Percentiles rank a stretch among this genome's conserved stretches.
These are phyloP conservation scores for Anoura caudifer DNA, from an alignment of 2,113 vertebrate species.

Conservation along the genomic window DNA sequence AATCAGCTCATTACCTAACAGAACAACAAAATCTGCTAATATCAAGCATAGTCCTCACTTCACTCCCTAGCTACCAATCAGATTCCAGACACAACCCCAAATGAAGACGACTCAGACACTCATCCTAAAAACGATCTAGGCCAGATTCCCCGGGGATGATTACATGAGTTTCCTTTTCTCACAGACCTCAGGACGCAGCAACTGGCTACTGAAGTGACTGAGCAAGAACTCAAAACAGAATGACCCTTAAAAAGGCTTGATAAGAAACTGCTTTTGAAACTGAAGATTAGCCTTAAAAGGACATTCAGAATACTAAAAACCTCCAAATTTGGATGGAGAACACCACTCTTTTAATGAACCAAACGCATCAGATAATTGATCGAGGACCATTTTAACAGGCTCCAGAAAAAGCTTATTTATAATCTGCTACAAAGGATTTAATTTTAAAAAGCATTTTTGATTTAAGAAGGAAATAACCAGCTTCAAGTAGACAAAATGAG, in stretches of 20 bases:
- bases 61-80: background rate
- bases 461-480: conserved; percentile 26
- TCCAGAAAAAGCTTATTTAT: conserved; percentile 4
- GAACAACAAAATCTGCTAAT: background rate
- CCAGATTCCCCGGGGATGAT: background rate
- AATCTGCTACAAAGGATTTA: background rate
- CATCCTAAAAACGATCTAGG: background rate
- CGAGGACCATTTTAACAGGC: background rate
- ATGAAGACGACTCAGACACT: background rate
- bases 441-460: conserved; percentile 7
- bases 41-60: too few relatives aligned
- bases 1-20: background rate
- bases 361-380: background rate
- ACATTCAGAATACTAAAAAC: background rate
- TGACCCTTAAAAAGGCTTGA: background rate
- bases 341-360: background rate
- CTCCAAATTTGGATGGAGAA: background rate
- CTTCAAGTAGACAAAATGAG: background rate
- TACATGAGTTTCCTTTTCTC: background rate
- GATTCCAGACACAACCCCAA: background rate
- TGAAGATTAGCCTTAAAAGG: background rate
- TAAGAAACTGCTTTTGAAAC: background rate
- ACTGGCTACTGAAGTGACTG: background rate
- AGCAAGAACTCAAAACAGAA: background rate
- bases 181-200: background rate